Evolutionary conservation across 2,888 invertebrate genomes (phyloP).

Genomic region (Chorisops tibialis): DNA sequence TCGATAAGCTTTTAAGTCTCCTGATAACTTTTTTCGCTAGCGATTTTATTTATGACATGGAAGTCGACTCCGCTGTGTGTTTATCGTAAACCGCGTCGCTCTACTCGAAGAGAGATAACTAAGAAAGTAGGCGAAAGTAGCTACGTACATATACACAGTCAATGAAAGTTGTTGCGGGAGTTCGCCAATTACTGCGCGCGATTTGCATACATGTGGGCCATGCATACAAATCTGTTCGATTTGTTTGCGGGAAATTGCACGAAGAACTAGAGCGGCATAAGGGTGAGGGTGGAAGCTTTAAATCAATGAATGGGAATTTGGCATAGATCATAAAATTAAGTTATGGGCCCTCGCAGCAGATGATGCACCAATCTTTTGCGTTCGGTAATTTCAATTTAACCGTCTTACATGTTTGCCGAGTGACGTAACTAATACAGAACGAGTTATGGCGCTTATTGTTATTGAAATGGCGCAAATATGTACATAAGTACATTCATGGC

Average conservation of each 20-base stretch:
- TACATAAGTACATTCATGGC: too few species aligned
- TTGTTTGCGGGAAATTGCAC: slow-evolving; percentile 16
- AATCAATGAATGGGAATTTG: slow-evolving; percentile 29
- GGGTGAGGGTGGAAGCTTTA: neutral
- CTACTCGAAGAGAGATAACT: slow-evolving; percentile 22
- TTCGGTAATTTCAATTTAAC: slow-evolving; percentile 16
- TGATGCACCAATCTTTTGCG: slow-evolving; percentile 28
- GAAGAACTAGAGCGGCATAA: neutral
- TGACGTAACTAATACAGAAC: too few species aligned
- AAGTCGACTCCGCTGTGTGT: slow-evolving; percentile 13
- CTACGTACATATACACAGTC: neutral
- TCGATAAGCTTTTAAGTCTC: slow-evolving; percentile 35
- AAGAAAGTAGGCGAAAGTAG: slow-evolving; percentile 2
- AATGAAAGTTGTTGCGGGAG: neutral
- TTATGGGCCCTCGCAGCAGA: slow-evolving; percentile 30
- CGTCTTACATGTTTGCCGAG: slow-evolving; percentile 6
- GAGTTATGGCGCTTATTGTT: too few species aligned
- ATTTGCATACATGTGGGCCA: slow-evolving; percentile 32
- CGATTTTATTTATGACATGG: slow-evolving; percentile 26
- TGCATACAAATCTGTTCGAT: slow-evolving; percentile 28
- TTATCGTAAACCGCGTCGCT: slow-evolving; percentile 20
- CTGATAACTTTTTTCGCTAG: slow-evolving; percentile 32
- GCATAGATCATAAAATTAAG: slow-evolving; percentile 34
- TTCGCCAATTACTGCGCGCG: slow-evolving; percentile 11
- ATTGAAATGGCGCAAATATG: too few species aligned